These are phyloP conservation scores for Pantherophis vulpinus DNA, from an alignment of 2,797 vertebrate species.

Conservation along the genomic window DNA sequence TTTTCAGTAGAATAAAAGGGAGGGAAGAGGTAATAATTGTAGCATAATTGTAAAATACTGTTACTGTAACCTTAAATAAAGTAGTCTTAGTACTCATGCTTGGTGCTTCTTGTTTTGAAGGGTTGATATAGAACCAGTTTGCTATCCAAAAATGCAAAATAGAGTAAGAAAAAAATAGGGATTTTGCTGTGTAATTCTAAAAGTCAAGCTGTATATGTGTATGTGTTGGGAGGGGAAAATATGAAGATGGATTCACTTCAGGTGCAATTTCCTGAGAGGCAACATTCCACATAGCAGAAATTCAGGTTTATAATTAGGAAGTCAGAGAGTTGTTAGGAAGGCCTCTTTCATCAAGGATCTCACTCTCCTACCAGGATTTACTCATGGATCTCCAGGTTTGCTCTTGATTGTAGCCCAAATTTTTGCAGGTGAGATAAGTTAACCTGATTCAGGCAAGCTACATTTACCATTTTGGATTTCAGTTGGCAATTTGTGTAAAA, in stretches of 20 bases:
- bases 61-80: not conserved
- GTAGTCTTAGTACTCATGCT: not conserved
- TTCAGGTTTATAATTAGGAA: constrained; percentile 15
- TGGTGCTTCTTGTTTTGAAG: not conserved
- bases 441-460: not conserved
- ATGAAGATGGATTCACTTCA: not conserved
- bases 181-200: not conserved
- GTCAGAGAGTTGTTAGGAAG: not conserved
- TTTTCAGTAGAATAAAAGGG: not conserved
- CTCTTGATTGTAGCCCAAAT: not conserved
- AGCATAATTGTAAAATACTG: not conserved
- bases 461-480: not conserved
- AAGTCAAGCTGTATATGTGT: not conserved
- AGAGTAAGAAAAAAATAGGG: not conserved
- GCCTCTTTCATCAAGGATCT: not conserved
- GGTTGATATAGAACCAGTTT: not conserved
- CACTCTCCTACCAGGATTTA: not conserved
- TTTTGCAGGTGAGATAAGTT: not conserved
- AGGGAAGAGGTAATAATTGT: not conserved
- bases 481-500: not conserved
- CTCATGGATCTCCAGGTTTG: not conserved
- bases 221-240: not conserved
- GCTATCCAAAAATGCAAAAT: not conserved
- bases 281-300: constrained; percentile 24
- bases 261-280: constrained; percentile 31